Percentiles rank a stretch among this genome's conserved stretches.
Conservation (phyloP, 2,888 invertebrate genomes). For the Drosophila glabriapex region DNA sequence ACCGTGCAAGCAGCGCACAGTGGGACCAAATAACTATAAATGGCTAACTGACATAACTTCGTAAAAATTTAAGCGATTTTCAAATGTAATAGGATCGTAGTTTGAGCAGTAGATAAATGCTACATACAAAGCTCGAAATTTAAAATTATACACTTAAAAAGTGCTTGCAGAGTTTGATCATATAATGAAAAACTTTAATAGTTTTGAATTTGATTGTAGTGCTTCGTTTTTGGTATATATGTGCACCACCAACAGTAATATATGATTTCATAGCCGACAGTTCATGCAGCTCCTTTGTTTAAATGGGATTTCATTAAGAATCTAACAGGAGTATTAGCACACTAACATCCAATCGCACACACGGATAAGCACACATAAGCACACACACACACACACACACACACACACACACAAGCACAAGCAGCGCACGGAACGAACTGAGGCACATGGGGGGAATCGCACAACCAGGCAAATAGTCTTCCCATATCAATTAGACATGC, state of each 20-base stretch:
- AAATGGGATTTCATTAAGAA: conserved; percentile 75
- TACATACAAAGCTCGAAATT: background rate
- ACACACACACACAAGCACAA: conserved; percentile 15
- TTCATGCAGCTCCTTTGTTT: conserved; percentile 37
- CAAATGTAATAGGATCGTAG: background rate
- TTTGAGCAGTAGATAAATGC: background rate
- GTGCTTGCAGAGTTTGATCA: background rate
- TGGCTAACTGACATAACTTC: background rate
- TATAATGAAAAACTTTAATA: background rate
- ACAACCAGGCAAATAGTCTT: conserved; percentile 7
- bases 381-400: conserved; percentile 23
- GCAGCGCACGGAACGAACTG: conserved; percentile 31
- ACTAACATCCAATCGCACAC: conserved; percentile 30
- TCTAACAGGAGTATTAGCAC: conserved; percentile 35
- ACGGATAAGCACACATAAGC: conserved; percentile 5
- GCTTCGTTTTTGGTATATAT: background rate
- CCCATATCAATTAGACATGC: conserved; percentile 73
- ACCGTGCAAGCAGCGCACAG: conserved; percentile 12
- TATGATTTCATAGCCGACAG: conserved; percentile 1
- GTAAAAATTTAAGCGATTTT: background rate
- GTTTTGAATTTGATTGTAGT: background rate
- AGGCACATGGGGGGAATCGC: conserved; percentile 27
- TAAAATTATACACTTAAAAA: background rate
- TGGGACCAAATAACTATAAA: conserved; percentile 4
- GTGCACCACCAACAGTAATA: background rate